Evolutionary conservation across 2,113 vertebrate species (phyloP).

Genomic region (Nesospiza acunhae): DNA sequence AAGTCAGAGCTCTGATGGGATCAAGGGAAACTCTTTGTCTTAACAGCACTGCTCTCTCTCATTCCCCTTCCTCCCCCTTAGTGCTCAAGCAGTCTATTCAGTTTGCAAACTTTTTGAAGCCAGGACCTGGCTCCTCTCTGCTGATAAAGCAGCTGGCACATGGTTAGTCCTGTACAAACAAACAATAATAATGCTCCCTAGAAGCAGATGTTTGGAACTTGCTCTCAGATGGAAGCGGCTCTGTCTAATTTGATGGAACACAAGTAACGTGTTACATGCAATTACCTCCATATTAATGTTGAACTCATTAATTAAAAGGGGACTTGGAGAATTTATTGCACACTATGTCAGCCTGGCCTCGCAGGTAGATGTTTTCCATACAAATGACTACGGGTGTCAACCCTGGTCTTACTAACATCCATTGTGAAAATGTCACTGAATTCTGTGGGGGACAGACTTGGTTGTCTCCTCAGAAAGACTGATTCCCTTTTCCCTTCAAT

Average conservation of each 20-base stretch:
- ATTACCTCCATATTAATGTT: slow-evolving; percentile 57
- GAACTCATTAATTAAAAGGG: slow-evolving; percentile 75
- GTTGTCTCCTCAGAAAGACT: not conserved
- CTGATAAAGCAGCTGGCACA: slow-evolving; percentile 36
- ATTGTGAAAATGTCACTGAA: not conserved
- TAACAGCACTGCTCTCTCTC: not conserved
- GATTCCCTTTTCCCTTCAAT: not conserved
- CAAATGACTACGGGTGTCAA: not conserved
- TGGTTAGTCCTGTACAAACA: slow-evolving; percentile 32
- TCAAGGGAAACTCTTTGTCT: not conserved
- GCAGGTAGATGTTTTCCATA: slow-evolving; percentile 30
- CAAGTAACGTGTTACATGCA: slow-evolving; percentile 52
- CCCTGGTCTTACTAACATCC: not conserved
- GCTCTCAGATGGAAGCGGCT: slow-evolving; percentile 23
- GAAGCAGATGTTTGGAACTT: slow-evolving; percentile 59
- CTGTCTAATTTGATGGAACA: slow-evolving; percentile 36
- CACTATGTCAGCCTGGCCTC: not conserved
- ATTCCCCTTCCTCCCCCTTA: not conserved
- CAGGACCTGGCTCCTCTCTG: not conserved
- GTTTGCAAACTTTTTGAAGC: not conserved
- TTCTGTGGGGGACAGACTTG: not conserved
- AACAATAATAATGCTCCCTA: slow-evolving; percentile 25
- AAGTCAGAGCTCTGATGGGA: not conserved
- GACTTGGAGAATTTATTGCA: slow-evolving; percentile 73
- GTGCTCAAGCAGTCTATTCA: not conserved